phyloP scores from a whole-genome alignment of 2,797 vertebrate species.

The Sylvia borin region DNA sequence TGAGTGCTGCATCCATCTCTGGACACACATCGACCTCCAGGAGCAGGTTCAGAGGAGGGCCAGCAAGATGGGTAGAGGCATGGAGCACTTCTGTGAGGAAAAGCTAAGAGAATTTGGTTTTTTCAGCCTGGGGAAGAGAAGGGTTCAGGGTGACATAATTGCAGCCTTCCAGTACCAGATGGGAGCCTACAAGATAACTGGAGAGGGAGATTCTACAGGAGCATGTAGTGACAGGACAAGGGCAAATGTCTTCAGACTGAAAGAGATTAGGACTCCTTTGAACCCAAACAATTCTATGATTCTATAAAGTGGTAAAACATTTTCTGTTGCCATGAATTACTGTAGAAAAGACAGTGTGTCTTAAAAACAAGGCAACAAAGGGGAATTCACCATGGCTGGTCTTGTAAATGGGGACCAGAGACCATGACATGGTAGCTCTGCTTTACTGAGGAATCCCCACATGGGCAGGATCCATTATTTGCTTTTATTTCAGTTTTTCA shows the following conservation, averaged over 20 bases:
- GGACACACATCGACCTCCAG: not conserved
- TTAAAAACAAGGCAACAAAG: not conserved
- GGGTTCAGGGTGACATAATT: not conserved
- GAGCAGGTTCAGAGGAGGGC: not conserved
- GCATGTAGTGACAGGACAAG: not conserved
- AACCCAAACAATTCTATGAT: not conserved
- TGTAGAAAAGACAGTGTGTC: not conserved
- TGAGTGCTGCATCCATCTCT: not conserved
- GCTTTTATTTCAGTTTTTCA: not conserved
- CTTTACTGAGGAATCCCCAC: not conserved
- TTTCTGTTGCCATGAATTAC: not conserved
- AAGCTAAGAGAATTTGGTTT: not conserved
- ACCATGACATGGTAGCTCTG: fast-evolving
- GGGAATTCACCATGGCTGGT: not conserved
- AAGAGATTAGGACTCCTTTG: not conserved
- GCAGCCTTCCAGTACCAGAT: not conserved
- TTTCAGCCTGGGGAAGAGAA: not conserved
- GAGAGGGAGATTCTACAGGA: not conserved
- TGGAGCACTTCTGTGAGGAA: not conserved
- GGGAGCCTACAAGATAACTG: not conserved
- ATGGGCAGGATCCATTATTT: not conserved
- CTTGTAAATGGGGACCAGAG: not conserved
- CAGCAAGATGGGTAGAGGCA: not conserved
- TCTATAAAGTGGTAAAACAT: not conserved
- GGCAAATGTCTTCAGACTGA: not conserved